Base-by-base conservation (phyloP, 2,888 invertebrate genomes). In the Linnaemya vulpina region DNA sequence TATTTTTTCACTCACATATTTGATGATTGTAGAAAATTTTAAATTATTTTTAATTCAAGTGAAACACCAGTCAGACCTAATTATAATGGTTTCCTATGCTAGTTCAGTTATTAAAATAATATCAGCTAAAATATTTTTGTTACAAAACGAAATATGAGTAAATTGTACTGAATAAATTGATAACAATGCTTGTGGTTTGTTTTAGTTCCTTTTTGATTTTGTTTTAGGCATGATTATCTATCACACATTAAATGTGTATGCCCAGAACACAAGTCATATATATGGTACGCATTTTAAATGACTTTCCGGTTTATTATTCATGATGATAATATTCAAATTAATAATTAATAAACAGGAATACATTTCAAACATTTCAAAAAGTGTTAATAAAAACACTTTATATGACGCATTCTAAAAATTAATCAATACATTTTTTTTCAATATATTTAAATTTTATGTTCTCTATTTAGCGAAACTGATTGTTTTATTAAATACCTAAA, bases 281-380 rank as follows among this genome's bases (percentile, higher is more conserved):
- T 46, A 17, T 40, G 40, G 38, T 9, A 35, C 10, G 35, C 2
- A 53, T 51, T 63, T 74, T 55, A 65, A 53, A 15, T 15, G 8
- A 10, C 53, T 65, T 75, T 75, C 63, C 75, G 75, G 75, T 75
- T 63, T 65, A 25, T 65, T 65, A 75, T 53, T 65, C 53, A 63
- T 65, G 5, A 63, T 53, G 43, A 25, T 53, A 7, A 7, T 25
- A 63, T 38, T 65, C 38, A 63, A 75, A 63, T 25, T 22, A 51
- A 13, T 13, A 40, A n/a, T n/a, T n/a, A 62, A 62, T n/a, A 63
- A 13, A 22, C 22, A 62, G 40, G n/a, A 63, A 25, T 8, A 7
- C 0, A 51, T 3, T 13, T 7, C 1, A 8, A 2, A 49, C 13
- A 63, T 40, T n/a, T n/a, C n/a, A n/a, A n/a, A n/a, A n/a, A n/a